Base-by-base conservation (phyloP, 2,113 vertebrate species). In the Rhinopomastus cyanomelas region DNA sequence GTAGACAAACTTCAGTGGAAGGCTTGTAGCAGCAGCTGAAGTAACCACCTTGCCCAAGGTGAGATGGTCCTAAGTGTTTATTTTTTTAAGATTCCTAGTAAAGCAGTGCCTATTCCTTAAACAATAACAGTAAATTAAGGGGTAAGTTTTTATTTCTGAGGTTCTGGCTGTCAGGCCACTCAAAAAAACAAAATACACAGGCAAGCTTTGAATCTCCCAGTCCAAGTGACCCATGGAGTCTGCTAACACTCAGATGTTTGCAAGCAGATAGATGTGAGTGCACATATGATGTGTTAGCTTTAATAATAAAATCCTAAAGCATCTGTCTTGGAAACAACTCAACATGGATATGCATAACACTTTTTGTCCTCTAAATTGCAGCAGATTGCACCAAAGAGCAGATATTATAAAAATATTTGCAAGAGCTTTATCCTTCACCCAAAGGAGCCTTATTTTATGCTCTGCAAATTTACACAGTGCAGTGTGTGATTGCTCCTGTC, bases 21-120 rank as follows among this genome's bases (percentile, higher is more conserved):
- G 76, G 44, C 92, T 46, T 86, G 91, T 95, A 95, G 93, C 91
- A 92, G 92, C 75, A 95, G 94, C 91, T 89, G 94, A 96, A 79
- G 84, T 73, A 81, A 61, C 92, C 93, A 92, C 95, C 93, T 97
- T 92, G 91, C 85, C 95, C 97, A 96, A 96, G 96, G 96, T 96
- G 96, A 95, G 81, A 66, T 18, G 37, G n/a, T 71, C n/a, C 42
- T 12, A 25, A 48, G 59, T 79, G 89, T 78, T 95, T 88, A 46
- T 68, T 30, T 37, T 67, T 64, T 75, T 57, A 77, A 86, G 86
- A 72, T 93, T 94, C 78, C 82, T 65, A 52, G 55, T 59, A 66
- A 96, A 69, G 79, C 68, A 66, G 42, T 83, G 80, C 79, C 71
- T 22, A 3, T 74, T 90, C 71, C 73, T 78, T 93, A 78, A 90